A percentile compares a stretch with the other conserved stretches of the same genome.
phyloP scores from a whole-genome alignment of 2,797 vertebrate species.

The Ceryle rudis region DNA sequence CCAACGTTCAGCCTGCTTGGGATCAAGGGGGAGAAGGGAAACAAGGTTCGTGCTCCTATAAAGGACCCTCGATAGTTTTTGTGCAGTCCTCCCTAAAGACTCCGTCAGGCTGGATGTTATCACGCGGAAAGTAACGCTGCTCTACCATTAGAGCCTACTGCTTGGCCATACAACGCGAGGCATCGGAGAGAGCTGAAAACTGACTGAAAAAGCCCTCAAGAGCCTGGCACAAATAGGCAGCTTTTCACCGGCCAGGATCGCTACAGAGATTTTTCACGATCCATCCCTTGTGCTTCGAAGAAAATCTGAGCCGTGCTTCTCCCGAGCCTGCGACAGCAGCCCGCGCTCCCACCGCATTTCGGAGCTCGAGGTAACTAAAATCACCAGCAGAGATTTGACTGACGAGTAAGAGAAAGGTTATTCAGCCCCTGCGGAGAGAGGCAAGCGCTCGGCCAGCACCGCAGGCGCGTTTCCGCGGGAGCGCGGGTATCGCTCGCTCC shows the following conservation, averaged over 20 bases:
- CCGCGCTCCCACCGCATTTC: not conserved
- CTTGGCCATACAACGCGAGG: not conserved
- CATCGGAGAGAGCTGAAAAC: not conserved
- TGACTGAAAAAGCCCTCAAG: not conserved
- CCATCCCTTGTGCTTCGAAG: not conserved
- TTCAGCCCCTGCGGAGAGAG: too few relatives aligned
- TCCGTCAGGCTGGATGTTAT: not conserved
- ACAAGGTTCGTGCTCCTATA: not conserved
- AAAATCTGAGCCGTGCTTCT: not conserved
- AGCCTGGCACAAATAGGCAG: not conserved
- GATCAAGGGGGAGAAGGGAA: not conserved
- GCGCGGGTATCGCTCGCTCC: not conserved
- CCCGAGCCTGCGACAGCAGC: not conserved
- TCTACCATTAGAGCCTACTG: not conserved
- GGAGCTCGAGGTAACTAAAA: not conserved
- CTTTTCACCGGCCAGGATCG: not conserved
- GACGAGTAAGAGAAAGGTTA: not conserved
- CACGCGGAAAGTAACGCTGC: not conserved
- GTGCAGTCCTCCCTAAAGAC: not conserved
- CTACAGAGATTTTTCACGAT: not conserved
- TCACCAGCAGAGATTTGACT: not conserved
- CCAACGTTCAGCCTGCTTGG: not conserved
- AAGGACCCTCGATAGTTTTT: not conserved
- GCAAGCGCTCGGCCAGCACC: not conserved
- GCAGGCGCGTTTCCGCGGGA: not conserved